Conservation (phyloP, 2,113 vertebrate genomes). For the Globicephala melas region DNA sequence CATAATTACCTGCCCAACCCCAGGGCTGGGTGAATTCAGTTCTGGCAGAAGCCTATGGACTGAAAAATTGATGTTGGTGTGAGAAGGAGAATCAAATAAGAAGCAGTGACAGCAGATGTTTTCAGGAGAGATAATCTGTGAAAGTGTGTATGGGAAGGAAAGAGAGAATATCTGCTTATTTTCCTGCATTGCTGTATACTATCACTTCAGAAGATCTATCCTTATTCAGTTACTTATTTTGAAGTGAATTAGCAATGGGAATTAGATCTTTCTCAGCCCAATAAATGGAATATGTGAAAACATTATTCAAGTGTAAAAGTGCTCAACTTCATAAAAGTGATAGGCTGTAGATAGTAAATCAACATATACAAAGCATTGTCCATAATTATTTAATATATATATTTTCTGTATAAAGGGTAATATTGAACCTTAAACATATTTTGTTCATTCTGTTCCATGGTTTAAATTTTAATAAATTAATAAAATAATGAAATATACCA, state of each 20-base stretch:
- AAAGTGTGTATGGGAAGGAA: too few species aligned
- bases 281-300: not conserved
- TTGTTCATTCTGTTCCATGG: not conserved
- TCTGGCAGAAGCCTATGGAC: not conserved
- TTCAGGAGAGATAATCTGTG: not conserved
- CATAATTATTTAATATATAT: not conserved
- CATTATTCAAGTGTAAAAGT: not conserved
- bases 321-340: not conserved
- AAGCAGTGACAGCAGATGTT: not conserved
- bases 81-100: not conserved
- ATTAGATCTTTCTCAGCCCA: not conserved
- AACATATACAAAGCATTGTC: not conserved
- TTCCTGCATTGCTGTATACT: not conserved
- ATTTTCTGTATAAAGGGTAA: not conserved
- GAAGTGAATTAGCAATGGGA: not conserved
- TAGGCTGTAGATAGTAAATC: not conserved
- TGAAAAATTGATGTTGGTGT: too few species aligned
- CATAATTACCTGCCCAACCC: not conserved
- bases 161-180: not conserved
- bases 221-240: not conserved
- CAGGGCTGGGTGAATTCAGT: not conserved
- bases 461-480: not conserved
- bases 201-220: not conserved
- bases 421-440: not conserved
- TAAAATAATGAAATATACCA: not conserved